These are phyloP conservation scores for Cardiocondyla obscurior DNA, from an alignment of 1,140 invertebrate genomes.

Conservation along the genomic window DNA sequence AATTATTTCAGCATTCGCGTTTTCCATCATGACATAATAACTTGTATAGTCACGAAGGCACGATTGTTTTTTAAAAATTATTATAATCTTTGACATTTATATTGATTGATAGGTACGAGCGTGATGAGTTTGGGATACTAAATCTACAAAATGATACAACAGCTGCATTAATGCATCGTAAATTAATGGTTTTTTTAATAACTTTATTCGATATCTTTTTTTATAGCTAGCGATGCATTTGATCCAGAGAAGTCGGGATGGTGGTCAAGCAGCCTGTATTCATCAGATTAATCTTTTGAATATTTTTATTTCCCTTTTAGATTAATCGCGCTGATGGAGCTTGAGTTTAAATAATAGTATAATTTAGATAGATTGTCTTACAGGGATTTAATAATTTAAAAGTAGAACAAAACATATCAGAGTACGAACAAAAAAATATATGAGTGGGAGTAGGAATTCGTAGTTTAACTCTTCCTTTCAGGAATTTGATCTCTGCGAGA, in stretches of 20 bases:
- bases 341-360: neutral
- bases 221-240: slow-evolving; percentile 10
- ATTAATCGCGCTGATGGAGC: slow-evolving; percentile 26
- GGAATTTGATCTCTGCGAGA: slow-evolving; percentile 8
- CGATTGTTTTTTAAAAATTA: slow-evolving; percentile 4
- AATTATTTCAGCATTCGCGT: slow-evolving; percentile 30
- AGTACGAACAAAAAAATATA: neutral
- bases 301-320: slow-evolving; percentile 27
- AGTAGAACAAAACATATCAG: neutral
- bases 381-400: neutral
- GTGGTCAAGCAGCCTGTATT: neutral
- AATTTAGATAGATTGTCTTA: neutral
- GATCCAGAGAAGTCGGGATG: neutral
- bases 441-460: neutral
- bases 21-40: neutral
- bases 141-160: neutral
- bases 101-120: slow-evolving; percentile 21
- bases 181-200: no score
- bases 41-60: neutral
- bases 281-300: slow-evolving; percentile 32
- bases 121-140: neutral
- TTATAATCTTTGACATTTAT: neutral
- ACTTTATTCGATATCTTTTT: neutral
- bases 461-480: neutral
- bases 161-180: slow-evolving; percentile 3